A percentile compares a stretch with the other conserved stretches of the same genome.
Conservation (phyloP, 2,888 invertebrate genomes). For the Parnassius mnemosyne region DNA sequence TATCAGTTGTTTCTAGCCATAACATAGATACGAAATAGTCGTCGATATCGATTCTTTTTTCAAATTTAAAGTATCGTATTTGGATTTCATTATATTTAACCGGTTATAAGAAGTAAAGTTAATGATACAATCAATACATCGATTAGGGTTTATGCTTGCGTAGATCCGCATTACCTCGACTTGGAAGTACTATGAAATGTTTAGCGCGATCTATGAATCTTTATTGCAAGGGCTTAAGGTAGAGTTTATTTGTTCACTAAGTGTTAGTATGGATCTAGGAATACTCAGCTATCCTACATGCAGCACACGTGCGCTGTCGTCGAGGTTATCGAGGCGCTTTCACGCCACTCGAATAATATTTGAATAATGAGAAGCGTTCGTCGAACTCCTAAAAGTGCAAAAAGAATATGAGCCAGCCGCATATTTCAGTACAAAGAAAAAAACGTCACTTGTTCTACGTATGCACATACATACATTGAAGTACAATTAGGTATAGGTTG, state of each 20-base stretch:
- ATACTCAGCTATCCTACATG: slow-evolving; percentile 48
- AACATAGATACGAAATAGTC: too few relatives aligned
- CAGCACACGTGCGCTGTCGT: slow-evolving; percentile 58
- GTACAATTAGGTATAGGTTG: background rate
- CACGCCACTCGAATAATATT: slow-evolving; percentile 73
- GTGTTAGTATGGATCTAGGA: slow-evolving; percentile 2
- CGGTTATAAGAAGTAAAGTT: background rate
- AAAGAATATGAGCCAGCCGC: slow-evolving; percentile 30
- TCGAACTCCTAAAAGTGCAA: slow-evolving; percentile 72
- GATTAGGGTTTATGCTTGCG: background rate
- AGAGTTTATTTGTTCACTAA: slow-evolving; percentile 32
- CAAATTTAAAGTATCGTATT: too few relatives aligned
- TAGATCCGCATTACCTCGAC: background rate
- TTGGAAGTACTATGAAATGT: background rate
- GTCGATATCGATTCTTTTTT: too few relatives aligned
- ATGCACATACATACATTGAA: background rate
- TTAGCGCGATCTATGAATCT: slow-evolving; percentile 24
- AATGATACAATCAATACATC: background rate
- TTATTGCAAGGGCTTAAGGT: slow-evolving; percentile 46
- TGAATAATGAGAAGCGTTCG: slow-evolving; percentile 71
- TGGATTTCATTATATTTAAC: too few relatives aligned
- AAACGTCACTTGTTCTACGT: background rate
- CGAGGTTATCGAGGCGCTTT: slow-evolving; percentile 73
- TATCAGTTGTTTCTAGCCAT: too few relatives aligned
- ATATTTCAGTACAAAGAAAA: slow-evolving; percentile 1